Evolutionary conservation across 1,140 invertebrate genomes (phyloP).

Genomic region (Drosophila melanogaster): Release_6_plus_ISO1_MT NT_033779.5:15496001-15496500

Average conservation of each 20-base stretch:
- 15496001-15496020: conserved; percentile 7
- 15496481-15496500: no score
- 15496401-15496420: background rate
- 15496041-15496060: no score
- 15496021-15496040: background rate
- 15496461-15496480: background rate
- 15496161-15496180: conserved; percentile 24
- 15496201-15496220: conserved; percentile 56
- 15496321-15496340: conserved; percentile 76
- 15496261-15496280: conserved; percentile 42
- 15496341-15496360: conserved; percentile 70
- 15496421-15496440: no score
- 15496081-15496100: background rate
- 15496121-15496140: conserved; percentile 15
- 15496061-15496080: no score
- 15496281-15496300: conserved; percentile 66
- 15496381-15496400: conserved; percentile 9
- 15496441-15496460: background rate
- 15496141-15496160: conserved; percentile 6
- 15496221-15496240: conserved; percentile 56
- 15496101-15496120: background rate
- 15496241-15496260: conserved; percentile 73
- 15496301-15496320: conserved; percentile 71
- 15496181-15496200: conserved; percentile 44
- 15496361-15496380: conserved; percentile 48